Evolutionary conservation across 2,113 vertebrate species (phyloP).

Genomic region (Scopus umbretta): DNA sequence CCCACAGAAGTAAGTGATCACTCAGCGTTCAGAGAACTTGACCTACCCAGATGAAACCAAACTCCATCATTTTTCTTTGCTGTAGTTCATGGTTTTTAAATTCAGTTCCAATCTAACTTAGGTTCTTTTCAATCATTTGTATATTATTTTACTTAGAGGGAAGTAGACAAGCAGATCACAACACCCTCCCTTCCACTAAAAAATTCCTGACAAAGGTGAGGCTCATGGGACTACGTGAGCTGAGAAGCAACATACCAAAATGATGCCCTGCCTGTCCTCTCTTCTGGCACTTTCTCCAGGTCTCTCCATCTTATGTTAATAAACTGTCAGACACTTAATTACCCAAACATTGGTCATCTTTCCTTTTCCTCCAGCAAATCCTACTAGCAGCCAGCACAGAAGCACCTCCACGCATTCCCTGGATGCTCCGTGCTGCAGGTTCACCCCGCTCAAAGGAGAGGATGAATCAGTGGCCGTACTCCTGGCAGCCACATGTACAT

Average conservation of each 20-base stretch:
- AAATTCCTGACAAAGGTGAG: conserved; percentile 30
- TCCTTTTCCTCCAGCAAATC: conserved; percentile 15
- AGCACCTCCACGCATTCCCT: neutral
- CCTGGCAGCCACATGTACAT: neutral
- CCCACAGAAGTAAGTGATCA: neutral
- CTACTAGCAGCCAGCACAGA: neutral
- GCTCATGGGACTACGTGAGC: neutral
- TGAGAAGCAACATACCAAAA: neutral
- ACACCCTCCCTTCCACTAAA: neutral
- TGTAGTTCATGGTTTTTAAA: neutral
- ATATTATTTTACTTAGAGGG: neutral
- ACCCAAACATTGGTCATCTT: conserved; percentile 2
- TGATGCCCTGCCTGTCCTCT: neutral
- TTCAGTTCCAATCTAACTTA: neutral
- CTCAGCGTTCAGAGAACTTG: neutral
- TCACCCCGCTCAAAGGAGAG: neutral
- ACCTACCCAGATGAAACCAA: neutral
- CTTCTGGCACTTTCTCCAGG: conserved; percentile 42
- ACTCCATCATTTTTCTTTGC: neutral
- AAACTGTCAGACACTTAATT: conserved; percentile 18
- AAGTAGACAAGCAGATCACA: neutral
- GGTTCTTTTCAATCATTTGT: neutral
- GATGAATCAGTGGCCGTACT: neutral
- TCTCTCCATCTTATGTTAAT: conserved; percentile 8
- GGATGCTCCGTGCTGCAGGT: neutral